A percentile compares a stretch with the other conserved stretches of the same genome.
These are phyloP conservation scores for Chiroxiphia lanceolata DNA, from an alignment of 2,797 vertebrate species.

Conservation along the genomic window DNA sequence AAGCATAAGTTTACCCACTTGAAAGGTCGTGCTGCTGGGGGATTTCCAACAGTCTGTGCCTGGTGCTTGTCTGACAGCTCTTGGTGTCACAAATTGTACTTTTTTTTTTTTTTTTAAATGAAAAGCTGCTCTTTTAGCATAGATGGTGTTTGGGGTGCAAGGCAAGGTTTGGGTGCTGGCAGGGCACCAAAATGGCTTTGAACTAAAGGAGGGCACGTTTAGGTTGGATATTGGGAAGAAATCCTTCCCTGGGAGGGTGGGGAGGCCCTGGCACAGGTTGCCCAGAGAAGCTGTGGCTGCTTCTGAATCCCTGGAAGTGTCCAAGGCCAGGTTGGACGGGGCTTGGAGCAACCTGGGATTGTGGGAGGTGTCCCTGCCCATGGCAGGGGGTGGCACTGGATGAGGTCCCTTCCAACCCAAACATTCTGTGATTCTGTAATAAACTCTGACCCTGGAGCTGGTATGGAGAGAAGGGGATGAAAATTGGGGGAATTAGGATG, in stretches of 20 bases:
- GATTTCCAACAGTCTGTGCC: background rate
- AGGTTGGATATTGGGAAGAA: background rate
- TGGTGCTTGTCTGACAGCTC: background rate
- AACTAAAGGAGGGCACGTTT: background rate
- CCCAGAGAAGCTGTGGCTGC: background rate
- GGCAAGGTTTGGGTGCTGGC: background rate
- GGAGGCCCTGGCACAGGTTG: background rate
- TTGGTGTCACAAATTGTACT: background rate
- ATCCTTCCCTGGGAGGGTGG: background rate
- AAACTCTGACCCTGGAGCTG: background rate
- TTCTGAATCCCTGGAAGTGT: background rate
- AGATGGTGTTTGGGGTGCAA: background rate
- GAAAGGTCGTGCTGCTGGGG: background rate
- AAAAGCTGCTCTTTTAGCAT: background rate
- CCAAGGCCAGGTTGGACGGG: fast-evolving
- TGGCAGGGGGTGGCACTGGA: background rate
- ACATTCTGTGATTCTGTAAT: background rate
- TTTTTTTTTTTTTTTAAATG: background rate
- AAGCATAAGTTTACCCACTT: background rate
- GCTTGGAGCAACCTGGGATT: background rate
- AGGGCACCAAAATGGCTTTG: background rate
- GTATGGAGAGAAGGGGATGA: background rate
- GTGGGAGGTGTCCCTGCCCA: background rate
- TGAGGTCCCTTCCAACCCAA: background rate
- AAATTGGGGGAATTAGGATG: background rate